phyloP scores from a whole-genome alignment of 2,888 invertebrate genomes.

The Oegoconia quadripuncta region DNA sequence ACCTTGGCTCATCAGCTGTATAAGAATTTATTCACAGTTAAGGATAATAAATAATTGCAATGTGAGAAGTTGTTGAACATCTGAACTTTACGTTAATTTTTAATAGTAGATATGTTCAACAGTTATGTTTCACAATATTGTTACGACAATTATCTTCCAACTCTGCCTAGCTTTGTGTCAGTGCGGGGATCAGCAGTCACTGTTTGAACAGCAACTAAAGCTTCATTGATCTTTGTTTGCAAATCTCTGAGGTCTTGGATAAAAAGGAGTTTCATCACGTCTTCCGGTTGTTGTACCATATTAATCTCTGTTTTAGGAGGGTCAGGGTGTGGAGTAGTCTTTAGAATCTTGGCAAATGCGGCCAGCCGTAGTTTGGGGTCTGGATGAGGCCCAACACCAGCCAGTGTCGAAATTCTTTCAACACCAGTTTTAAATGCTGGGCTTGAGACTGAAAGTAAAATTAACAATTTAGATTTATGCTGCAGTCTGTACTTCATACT shows the following conservation, averaged over 20 bases:
- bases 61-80: no score
- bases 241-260: slow-evolving; percentile 91
- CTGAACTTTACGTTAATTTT: no score
- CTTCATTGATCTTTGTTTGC: slow-evolving; percentile 96
- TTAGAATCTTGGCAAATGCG: slow-evolving; percentile 86
- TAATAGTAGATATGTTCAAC: background rate
- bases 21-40: no score
- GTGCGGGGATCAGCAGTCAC: slow-evolving; percentile 98
- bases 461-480: no score
- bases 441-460: slow-evolving; percentile 89
- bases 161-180: slow-evolving; percentile 95
- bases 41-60: no score
- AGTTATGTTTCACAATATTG: background rate
- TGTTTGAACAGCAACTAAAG: slow-evolving; percentile 93
- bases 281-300: slow-evolving; percentile 70
- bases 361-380: slow-evolving; percentile 68
- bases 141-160: slow-evolving; percentile 80
- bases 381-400: slow-evolving; percentile 64
- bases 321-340: slow-evolving; percentile 89
- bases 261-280: slow-evolving; percentile 87
- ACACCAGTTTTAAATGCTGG: slow-evolving; percentile 91
- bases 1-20: no score
- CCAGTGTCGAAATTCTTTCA: slow-evolving; percentile 84
- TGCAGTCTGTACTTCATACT: no score
- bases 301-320: slow-evolving; percentile 49